These are phyloP conservation scores for Incurvaria masculella DNA, from an alignment of 2,888 invertebrate species.

Conservation along the genomic window DNA sequence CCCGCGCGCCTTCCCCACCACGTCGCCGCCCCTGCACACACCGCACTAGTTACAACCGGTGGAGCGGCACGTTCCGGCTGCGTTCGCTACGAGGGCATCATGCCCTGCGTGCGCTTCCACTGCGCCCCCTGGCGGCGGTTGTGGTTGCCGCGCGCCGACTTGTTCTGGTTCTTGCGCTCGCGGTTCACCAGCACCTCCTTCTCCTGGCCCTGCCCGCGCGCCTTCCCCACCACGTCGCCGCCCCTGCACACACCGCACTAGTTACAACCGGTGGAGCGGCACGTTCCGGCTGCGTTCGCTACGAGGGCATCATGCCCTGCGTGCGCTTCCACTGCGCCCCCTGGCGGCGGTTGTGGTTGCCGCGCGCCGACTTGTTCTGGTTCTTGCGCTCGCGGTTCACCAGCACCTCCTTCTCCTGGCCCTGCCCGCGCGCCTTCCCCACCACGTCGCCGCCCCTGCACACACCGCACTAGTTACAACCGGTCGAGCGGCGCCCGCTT, in stretches of 20 bases:
- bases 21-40: slow-evolving; percentile 43
- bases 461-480: too few relatives aligned
- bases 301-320: slow-evolving; percentile 73
- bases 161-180: slow-evolving; percentile 73
- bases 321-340: slow-evolving; percentile 79
- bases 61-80: too few relatives aligned
- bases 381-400: slow-evolving; percentile 76
- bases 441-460: slow-evolving; percentile 44
- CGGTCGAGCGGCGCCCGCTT: too few relatives aligned
- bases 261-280: too few relatives aligned
- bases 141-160: slow-evolving; percentile 74
- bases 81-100: slow-evolving; percentile 72
- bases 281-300: too few relatives aligned
- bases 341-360: slow-evolving; percentile 76
- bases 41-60: too few relatives aligned
- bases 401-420: slow-evolving; percentile 73
- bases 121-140: slow-evolving; percentile 76
- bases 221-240: slow-evolving; percentile 61
- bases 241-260: too few relatives aligned
- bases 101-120: slow-evolving; percentile 75
- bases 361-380: slow-evolving; percentile 69
- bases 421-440: slow-evolving; percentile 79
- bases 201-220: slow-evolving; percentile 83
- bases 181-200: slow-evolving; percentile 71
- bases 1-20: slow-evolving; percentile 70